Base-by-base conservation (phyloP, 2,888 invertebrate genomes). In the Hydroisotoma schaefferi region DNA sequence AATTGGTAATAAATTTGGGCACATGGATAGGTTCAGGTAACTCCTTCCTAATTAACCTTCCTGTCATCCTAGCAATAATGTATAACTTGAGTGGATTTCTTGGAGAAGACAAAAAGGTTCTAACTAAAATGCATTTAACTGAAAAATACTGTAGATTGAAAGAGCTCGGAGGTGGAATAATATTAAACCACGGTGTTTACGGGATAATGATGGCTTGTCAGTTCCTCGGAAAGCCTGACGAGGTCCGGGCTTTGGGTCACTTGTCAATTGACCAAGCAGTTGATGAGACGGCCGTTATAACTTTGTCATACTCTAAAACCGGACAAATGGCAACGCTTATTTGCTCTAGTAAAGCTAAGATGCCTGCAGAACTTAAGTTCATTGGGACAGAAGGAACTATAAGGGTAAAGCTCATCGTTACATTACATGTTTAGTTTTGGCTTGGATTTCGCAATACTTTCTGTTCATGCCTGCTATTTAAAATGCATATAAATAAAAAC, bases 131-230 rank as follows among this genome's bases (percentile, higher is more conserved):
- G n/a, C n/a, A n/a, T n/a, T n/a, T n/a, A n/a, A n/a, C n/a, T n/a
- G n/a, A n/a, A n/a, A n/a, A n/a, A 10, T 33, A 15, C 33, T 15
- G 15, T 15, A 40, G 40, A 4, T 15, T 5, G 40, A 40, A 40
- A 15, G 81, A 84, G 55, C 73, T 87, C 40, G 91, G 90, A 18
- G 91, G 90, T 22, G 90, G 87, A 22, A 84, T 84, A 0, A 82
- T 85, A 20, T 76, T 87, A 60, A 90, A 90, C 74, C 78, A 91
- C 40, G 92, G 91, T 0, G 79, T 91, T 15, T 92, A 92, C 74
- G 77, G 81, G 0, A 78, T 91, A 15, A 89, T 91, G 74, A 81
- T 88, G 27, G 82, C 85, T 0, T 85, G 85, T 73, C 84, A 83
- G 74, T 79, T 87, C 4, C 90, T 86, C 76, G 83, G 85, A 61